phyloP scores from a whole-genome alignment of 2,113 vertebrate species.

The Crotalus horridus region DNA sequence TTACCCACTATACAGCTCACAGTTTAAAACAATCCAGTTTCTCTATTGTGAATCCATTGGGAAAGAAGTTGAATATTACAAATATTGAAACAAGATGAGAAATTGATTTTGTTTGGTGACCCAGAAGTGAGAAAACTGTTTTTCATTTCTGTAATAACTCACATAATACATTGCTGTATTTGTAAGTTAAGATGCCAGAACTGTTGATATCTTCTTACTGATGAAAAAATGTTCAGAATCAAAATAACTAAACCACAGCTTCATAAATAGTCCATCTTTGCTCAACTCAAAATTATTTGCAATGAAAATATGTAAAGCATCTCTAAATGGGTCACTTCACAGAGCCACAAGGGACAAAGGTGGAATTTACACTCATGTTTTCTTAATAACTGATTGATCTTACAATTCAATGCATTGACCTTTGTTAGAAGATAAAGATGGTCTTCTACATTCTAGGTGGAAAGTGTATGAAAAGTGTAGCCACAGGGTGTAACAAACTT shows the following conservation, averaged over 20 bases:
- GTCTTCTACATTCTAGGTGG: not conserved
- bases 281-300: slow-evolving; percentile 10
- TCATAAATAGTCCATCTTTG: not conserved
- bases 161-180: not conserved
- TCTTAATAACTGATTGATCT: slow-evolving; percentile 14
- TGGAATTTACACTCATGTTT: slow-evolving; percentile 6
- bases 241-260: not conserved
- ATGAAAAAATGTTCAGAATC: not conserved
- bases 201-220: not conserved
- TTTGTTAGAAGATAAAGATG: not conserved
- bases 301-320: slow-evolving; percentile 9
- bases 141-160: not conserved
- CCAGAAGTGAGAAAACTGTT: slow-evolving; percentile 16
- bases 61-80: not conserved
- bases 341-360: not conserved
- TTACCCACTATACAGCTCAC: not conserved
- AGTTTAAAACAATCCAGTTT: not conserved
- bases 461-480: not conserved
- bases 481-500: not conserved
- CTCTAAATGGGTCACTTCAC: slow-evolving; percentile 5
- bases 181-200: not conserved
- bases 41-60: not conserved
- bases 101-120: not conserved
- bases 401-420: not conserved
- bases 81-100: not conserved